Evolutionary conservation across 2,113 vertebrate genomes (phyloP), one percentile per base, ranked within the genome.

Genomic region (Typhlomys cinereus): DNA sequence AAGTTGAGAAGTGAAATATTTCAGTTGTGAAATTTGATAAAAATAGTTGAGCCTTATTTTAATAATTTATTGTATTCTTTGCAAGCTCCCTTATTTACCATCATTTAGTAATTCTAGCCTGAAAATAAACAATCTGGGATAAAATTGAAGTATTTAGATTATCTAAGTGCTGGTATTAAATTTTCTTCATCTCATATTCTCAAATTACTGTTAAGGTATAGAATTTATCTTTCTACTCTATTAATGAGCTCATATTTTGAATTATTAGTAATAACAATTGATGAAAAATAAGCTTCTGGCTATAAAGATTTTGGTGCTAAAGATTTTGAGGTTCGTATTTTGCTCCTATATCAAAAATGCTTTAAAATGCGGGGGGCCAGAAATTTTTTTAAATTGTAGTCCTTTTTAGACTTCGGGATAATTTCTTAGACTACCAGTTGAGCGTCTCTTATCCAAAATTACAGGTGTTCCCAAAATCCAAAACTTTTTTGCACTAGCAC

Each of bases 41-140:
- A 70, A 64, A 67, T 41, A 70, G 27, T 48, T 52, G 83, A 78
- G 48, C 29, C 15, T 52, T 80, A 67, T 64, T 92, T 90, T 84
- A 92, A 79, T 59, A 41, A 50, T 27, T 87, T 85, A 25, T 84
- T 88, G 93, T 36, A 93, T 67, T 92, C 21, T 14, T 70, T 62
- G 7, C 27, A 29, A 50, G 7, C 14, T 71, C 25, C 7, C 18
- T 88, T 23, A 13, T 74, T 85, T 91, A 52, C 7, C 18, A 73
- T 5, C 73, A 78, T 71, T 67, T 59, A 39, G 15, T 85, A 87
- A 71, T 62, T 7, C 57, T 78, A 25, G 25, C 66, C 20, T 90
- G 74, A 91, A 94, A 89, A 50, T 91, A 41, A 92, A 54, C 13
- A 82, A 41, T 39, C 25, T 82, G 81, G 85, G 39, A 62, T 54